Evolutionary conservation across 2,888 invertebrate species (phyloP).

Genomic region (Acanthosepion esculentum): DNA sequence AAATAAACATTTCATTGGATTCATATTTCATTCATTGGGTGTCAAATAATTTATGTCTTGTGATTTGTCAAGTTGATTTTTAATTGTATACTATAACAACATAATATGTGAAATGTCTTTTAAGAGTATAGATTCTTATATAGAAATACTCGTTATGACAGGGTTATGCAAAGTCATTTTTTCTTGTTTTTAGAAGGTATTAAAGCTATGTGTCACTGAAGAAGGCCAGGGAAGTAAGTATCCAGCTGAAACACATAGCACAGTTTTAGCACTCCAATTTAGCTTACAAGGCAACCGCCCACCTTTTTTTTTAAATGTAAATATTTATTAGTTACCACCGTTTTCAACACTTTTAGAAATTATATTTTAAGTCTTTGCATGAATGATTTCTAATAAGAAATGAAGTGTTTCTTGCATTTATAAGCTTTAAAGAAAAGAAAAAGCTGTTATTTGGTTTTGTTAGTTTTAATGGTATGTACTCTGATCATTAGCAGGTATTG

Average conservation of each 20-base stretch:
- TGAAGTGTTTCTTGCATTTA: neutral
- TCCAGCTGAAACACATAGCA: neutral
- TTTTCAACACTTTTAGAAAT: neutral
- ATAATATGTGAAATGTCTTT: too few species aligned
- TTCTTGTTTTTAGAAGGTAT: conserved; percentile 33
- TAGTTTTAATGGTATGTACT: neutral
- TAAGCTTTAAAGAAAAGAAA: neutral
- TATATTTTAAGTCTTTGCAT: neutral
- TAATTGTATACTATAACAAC: neutral
- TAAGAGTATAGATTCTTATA: neutral
- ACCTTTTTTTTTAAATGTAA: neutral
- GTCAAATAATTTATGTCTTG: neutral
- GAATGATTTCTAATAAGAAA: neutral
- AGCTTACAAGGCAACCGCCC: neutral
- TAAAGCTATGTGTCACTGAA: neutral
- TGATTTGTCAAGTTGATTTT: neutral
- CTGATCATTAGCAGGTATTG: neutral
- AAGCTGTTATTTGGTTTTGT: neutral
- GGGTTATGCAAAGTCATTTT: neutral
- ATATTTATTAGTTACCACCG: neutral
- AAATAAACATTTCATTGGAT: too few species aligned
- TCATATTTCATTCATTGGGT: too few species aligned
- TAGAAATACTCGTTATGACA: neutral
- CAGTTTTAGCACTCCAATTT: neutral
- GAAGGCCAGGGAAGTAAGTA: conserved; percentile 18